Base-by-base conservation (phyloP, 2,888 invertebrate species). In the Busseola fusca region DNA sequence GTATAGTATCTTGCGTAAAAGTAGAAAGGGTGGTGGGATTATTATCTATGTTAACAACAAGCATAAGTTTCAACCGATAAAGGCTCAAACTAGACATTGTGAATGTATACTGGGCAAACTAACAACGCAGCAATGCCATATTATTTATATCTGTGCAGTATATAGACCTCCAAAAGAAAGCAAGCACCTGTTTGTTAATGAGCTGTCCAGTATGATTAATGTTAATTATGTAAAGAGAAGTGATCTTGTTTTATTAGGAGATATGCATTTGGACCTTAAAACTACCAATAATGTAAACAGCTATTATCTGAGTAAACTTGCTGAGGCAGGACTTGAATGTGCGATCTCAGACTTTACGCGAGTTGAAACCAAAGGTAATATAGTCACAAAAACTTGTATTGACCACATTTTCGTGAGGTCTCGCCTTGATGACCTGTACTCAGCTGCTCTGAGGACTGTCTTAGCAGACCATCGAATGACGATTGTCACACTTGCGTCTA, bases 161-260 rank as follows among this genome's bases (percentile, higher is more conserved):
- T 64, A 56, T 56, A 64, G 42, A 30, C 56, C 64, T 27, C 30
- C 42, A 42, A 56, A 56, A 54, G 56, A 64, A 56, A 56, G 64
- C 54, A 56, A 64, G n/a, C 63, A 63, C 2, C 25, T 63, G n/a
- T 63, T 63, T n/a, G 14, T 50, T 34, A 34, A 63, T 21, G 64
- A 64, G 52, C 5, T 54, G 12, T 37, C 10, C 18, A 52, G 25
- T 52, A 6, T 25, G 37, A 54, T 52, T 40, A 52, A 40, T 54
- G 37, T 21, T 40, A 25, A 52, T 25, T 50, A 64, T 40, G 18
- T 54, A 25, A 40, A 25, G 6, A 52, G 4, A 12, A 52, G 25
- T 6, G 52, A 64, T 64, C 52, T 52, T 37, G 25, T 64, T 50
- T 12, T 64, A 37, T 37, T 52, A 18, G 48, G 34, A 34, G 62